Conservation (phyloP, 2,113 vertebrate genomes). For the Paracanthobrama guichenoti region DNA sequence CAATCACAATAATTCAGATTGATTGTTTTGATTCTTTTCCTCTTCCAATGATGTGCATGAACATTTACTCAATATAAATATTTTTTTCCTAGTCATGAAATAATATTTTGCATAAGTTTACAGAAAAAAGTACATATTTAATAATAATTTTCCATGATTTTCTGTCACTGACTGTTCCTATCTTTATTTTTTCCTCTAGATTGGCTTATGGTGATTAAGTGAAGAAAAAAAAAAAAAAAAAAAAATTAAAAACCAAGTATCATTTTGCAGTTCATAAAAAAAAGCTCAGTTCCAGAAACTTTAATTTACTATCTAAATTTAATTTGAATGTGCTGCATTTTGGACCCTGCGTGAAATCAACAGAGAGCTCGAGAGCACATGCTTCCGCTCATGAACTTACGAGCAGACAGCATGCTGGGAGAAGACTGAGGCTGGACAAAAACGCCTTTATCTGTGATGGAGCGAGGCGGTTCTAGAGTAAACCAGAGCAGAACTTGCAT, state of each 20-base stretch:
- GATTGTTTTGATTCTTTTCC: too few relatives aligned
- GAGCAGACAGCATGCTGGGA: conserved; percentile 28
- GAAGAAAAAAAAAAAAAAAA: not conserved
- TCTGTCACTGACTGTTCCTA: not conserved
- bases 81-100: too few relatives aligned
- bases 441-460: conserved; percentile 63
- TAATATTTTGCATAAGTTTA: too few relatives aligned
- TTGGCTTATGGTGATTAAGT: not conserved
- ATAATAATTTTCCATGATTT: not conserved
- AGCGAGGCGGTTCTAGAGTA: conserved; percentile 55
- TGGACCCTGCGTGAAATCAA: not conserved
- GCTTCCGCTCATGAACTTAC: conserved; percentile 62
- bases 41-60: too few relatives aligned
- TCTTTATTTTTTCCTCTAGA: not conserved
- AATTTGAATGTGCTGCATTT: not conserved
- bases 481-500: not conserved
- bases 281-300: not conserved
- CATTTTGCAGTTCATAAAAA: not conserved
- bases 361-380: not conserved
- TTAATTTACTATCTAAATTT: too few relatives aligned
- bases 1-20: too few relatives aligned
- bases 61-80: too few relatives aligned
- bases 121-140: too few relatives aligned
- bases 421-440: conserved; percentile 45
- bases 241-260: not conserved